Evolutionary conservation across 2,113 vertebrate species (phyloP), one percentile per base, ranked within the genome.

Genomic region (Nibea coibor): DNA sequence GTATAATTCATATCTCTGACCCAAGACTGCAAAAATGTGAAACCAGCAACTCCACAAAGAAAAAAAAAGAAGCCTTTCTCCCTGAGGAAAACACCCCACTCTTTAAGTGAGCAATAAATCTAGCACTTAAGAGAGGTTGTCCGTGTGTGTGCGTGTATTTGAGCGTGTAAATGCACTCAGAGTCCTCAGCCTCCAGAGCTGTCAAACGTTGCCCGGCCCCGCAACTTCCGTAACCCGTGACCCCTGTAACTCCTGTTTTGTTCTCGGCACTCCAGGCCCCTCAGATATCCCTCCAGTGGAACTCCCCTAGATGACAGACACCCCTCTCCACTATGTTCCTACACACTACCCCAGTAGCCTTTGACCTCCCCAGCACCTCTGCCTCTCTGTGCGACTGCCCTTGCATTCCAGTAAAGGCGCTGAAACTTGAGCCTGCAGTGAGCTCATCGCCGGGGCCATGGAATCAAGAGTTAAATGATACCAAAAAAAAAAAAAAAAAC

Each of bases 391-490:
- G 51, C 43, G 50, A 61, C 87, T 91, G 91, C 88, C 91, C 91
- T 91, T 31, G 12, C 94, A 95, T 95, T 94, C 93, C 94, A 87
- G 85, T 54, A 10, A 71, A 84, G 80, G 70, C 51, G 19, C 77
- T 94, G 95, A 91, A 94, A 95, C 93, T 82, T 16, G 94, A 94
- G 82, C 87, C 72, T 1, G 48, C 50, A 47, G 84, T 94, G 94
- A 94, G 91, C 93, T 94, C 94, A 95, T 93, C 90, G 85, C 16
- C 68, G 8, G 35, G 42, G 75, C 89, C 87, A 22, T 28, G 56
- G 89, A 90, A 87, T 88, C 83, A 82, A 80, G 82, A 91, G 87
- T 91, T 91, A 87, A 90, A 90, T 89, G 88, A 92, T 90, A 92
- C 83, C 73, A 67, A 91, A 89, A 87, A 91, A 87, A 56, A 77